phyloP scores from a whole-genome alignment of 2,113 vertebrate species.

The Pseudorasbora parva region DNA sequence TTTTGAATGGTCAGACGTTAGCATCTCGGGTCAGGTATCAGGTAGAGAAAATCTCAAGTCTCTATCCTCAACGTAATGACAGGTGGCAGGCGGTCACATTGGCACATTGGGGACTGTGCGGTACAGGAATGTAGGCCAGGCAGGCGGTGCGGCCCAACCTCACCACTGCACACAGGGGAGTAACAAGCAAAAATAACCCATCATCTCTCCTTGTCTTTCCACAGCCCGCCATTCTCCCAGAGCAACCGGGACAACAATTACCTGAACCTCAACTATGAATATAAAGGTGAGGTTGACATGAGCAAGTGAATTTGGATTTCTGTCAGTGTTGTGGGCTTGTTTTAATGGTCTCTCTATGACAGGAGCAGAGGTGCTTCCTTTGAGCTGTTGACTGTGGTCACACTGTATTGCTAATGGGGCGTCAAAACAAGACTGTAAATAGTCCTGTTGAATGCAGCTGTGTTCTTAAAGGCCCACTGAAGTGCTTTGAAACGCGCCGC shows the following conservation, averaged over 20 bases:
- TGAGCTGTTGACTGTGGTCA: not conserved
- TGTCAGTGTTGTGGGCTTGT: conserved; percentile 3
- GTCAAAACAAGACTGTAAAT: not conserved
- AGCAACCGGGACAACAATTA: conserved; percentile 82
- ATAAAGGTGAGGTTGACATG: conserved; percentile 74
- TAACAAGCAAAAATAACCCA: conserved; percentile 51
- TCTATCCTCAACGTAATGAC: not conserved
- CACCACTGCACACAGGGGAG: conserved; percentile 49
- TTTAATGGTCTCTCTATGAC: conserved; percentile 14
- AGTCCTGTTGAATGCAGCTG: not conserved
- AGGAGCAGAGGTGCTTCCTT: not conserved
- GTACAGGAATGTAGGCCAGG: conserved; percentile 44
- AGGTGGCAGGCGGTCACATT: conserved; percentile 34
- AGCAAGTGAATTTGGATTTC: conserved; percentile 7
- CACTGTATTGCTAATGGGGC: not conserved
- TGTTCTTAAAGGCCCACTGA: too few relatives aligned
- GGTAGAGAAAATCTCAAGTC: not conserved
- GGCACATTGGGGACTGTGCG: not conserved
- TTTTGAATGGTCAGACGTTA: not conserved
- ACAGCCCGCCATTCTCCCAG: conserved; percentile 78
- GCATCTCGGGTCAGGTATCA: conserved; percentile 10
- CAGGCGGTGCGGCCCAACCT: conserved; percentile 15
- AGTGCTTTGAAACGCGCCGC: too few relatives aligned
- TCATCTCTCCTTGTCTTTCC: conserved; percentile 54
- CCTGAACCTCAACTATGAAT: conserved; percentile 80